Evolutionary conservation across 1,140 invertebrate species (phyloP), one percentile per base, ranked within the genome.

Genomic region (Copidosoma floridanum): DNA sequence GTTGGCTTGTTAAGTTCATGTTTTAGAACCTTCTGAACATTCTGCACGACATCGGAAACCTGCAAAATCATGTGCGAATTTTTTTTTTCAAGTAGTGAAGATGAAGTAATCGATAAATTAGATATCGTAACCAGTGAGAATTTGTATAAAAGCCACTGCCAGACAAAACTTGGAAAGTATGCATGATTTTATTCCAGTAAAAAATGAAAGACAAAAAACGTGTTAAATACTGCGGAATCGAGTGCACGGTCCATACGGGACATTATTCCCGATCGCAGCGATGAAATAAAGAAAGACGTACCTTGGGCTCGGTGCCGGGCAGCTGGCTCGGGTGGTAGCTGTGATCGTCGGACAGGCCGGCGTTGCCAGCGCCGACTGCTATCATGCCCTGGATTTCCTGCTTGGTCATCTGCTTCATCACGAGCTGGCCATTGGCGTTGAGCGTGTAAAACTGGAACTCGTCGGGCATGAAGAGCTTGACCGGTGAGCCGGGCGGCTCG

Each of bases 391-490:
- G 89, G 56, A 93, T 92, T 78, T 93, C 89, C 66, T 90, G 83
- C 65, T 91, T 79, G 26, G 89, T 91, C 91, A 93, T 92, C 27
- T 92, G 81, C 63, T 88, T 82, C 68, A 90, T 91, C 1, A 92
- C 85, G 21, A 92, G 81, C 68, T 92, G 88, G 21, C 90, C 90
- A 41, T 86, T 86, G 66, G 91, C 88, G 68, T 92, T 87, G 67
- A 92, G 90, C 1, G 90, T 92, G 68, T 91, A 92, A 72, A 92
- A 92, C 73, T 92, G 89, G 76, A 92, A 92, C 76, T 85, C 81
- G 69, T 92, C 90, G 3, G 90, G 91, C 61, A 87, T 86, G 3
- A 91, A 73, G 3, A 92, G 78, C 66, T 87, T 85, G 0, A 87
- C 87, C 3, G 90, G 90, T 53, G 89, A 91, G n/a, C 88, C 88